phyloP scores from a whole-genome alignment of 2,113 vertebrate genomes.

The human region GRCh38 chr1:197771501-197772000 shows the following conservation, averaged over 20 bases:
- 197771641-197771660: slow-evolving; percentile 48
- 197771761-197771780: not conserved
- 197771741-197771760: not conserved
- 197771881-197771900: not conserved
- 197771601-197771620: not conserved
- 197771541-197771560: not conserved
- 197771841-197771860: not conserved
- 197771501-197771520: not conserved
- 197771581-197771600: slow-evolving; percentile 53
- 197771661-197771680: slow-evolving; percentile 18
- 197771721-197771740: not conserved
- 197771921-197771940: accelerated
- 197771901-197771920: too few species aligned
- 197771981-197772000: not conserved
- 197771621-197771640: slow-evolving; percentile 55
- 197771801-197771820: not conserved
- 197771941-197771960: not conserved
- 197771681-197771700: not conserved
- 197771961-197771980: not conserved
- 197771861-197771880: not conserved
- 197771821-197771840: not conserved
- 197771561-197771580: not conserved
- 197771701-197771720: not conserved
- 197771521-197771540: not conserved
- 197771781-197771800: not conserved